Evolutionary conservation across 2,797 vertebrate genomes (phyloP).

Genomic region (Fringilla coelebs): DNA sequence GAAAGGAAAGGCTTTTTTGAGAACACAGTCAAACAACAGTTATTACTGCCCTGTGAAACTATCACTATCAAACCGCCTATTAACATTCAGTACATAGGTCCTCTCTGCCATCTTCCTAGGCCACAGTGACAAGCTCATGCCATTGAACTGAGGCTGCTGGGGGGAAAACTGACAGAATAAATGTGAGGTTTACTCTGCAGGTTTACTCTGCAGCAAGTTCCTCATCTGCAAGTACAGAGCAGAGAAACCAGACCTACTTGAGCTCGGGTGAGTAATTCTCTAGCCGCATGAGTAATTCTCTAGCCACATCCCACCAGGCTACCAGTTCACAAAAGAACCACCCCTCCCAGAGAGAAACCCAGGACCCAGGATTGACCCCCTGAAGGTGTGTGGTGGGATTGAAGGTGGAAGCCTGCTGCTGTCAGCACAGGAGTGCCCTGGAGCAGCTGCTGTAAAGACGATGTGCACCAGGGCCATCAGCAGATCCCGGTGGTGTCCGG

Average conservation of each 20-base stretch:
- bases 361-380: neutral
- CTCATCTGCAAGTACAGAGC: neutral
- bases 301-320: neutral
- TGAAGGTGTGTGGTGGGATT: neutral
- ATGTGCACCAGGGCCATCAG: neutral
- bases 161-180: neutral
- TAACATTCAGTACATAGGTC: neutral
- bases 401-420: neutral
- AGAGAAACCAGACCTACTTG: neutral
- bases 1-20: neutral
- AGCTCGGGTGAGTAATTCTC: neutral
- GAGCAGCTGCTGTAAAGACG: neutral
- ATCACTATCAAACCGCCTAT: neutral
- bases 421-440: neutral
- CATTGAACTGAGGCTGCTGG: neutral
- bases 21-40: neutral
- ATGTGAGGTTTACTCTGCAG: neutral
- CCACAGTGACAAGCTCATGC: neutral
- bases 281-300: neutral
- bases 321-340: neutral
- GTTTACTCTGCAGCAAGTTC: neutral
- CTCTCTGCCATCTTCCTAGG: neutral
- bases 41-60: neutral
- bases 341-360: neutral
- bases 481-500: accelerated